Evolutionary conservation across 2,113 vertebrate species (phyloP).

Genomic region (Natator depressus): DNA sequence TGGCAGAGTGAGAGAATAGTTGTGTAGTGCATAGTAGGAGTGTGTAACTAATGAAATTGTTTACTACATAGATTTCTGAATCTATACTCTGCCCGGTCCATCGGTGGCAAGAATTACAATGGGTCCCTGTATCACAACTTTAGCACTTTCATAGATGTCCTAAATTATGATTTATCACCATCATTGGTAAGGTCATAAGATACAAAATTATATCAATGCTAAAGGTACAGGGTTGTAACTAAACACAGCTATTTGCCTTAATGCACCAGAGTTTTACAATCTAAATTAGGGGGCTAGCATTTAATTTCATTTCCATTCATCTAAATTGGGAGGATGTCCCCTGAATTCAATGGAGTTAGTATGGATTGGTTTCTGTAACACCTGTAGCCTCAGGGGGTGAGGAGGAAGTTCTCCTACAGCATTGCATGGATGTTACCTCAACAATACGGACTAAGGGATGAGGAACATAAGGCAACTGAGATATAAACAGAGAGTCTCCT

Average conservation of each 20-base stretch:
- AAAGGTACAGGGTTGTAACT: accelerated
- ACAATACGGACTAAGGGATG: background rate
- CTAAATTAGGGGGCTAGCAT: background rate
- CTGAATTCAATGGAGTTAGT: background rate
- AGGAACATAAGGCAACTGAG: background rate
- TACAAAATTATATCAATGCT: accelerated
- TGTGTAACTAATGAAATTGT: accelerated
- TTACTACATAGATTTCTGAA: background rate
- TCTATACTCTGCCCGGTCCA: background rate
- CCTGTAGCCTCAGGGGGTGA: background rate
- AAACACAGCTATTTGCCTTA: background rate
- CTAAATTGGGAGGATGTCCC: background rate
- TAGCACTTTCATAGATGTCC: background rate
- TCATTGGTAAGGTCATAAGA: background rate
- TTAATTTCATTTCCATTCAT: background rate
- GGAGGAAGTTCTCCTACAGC: background rate
- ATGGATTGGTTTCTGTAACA: background rate
- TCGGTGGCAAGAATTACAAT: background rate
- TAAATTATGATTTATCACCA: background rate
- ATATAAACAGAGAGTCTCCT: background rate
- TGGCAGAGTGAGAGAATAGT: background rate
- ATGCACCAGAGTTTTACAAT: background rate
- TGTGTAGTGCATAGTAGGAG: accelerated
- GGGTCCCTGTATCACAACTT: accelerated
- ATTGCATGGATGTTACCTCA: background rate